Base-by-base conservation (phyloP, 2,113 vertebrate genomes). In the Apeltes quadracus region DNA sequence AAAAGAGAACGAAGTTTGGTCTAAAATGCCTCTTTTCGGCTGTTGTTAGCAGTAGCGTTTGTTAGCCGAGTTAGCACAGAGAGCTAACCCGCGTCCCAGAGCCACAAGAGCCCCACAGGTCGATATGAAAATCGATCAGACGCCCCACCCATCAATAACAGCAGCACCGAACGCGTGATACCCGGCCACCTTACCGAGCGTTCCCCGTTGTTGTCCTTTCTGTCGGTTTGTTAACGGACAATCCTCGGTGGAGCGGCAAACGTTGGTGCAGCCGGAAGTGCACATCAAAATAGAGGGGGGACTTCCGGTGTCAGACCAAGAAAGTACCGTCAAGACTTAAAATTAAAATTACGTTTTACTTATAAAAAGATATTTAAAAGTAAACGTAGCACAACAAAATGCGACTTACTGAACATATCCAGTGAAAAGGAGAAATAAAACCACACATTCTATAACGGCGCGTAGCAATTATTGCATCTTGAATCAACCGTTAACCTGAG, bases 81-180 rank as follows among this genome's bases (percentile, higher is more conserved):
- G 3, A 59, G 3, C 36, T 23, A 43, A 7, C 41, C 0, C 6
- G 41, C n/a, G 8, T 20, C 54, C 65, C 41, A 10, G 14, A 8
- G 7, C 7, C 1, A 55, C 36, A 32, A 59, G 68, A 3, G 27
- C n/a, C 29, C 11, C 0, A 25, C 0, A 16, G 29, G 23, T 2
- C 3, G 2, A 1, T 1, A 3, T 4, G 5, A 18, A n/a, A 23
- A 0, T 56, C 32, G 32, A 51, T 12, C 2, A 38, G 66, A 46
- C 7, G 3, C 15, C 1, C 3, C 3, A 18, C 1, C 0, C 5
- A 5, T 1, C 0, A 1, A 1, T 9, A 0, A 0, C 1, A 4
- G 2, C 0, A 2, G 10, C 0, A 7, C 0, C 0, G 8, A 2
- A 7, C 16, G 1, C 1, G 18, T 0, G 1, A 25, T 0, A 0